phyloP scores from a whole-genome alignment of 2,888 invertebrate species.

The Drosophila pullipes region DNA sequence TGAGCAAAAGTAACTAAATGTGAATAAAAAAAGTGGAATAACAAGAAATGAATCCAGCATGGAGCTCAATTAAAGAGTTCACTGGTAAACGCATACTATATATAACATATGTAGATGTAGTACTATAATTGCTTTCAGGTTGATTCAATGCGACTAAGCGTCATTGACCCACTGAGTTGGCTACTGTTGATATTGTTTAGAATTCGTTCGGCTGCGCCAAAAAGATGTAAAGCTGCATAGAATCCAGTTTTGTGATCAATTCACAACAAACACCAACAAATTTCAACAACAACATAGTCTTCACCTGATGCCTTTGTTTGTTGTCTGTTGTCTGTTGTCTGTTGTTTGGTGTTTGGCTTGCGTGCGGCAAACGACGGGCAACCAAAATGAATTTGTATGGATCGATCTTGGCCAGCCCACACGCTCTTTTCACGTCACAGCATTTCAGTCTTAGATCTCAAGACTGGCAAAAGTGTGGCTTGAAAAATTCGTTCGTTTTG shows the following conservation, averaged over 20 bases:
- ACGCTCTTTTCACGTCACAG: slow-evolving; percentile 53
- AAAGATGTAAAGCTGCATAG: slow-evolving; percentile 7
- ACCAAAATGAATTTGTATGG: slow-evolving; percentile 34
- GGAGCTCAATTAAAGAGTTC: not conserved
- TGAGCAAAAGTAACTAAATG: not conserved
- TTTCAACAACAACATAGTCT: slow-evolving; percentile 23
- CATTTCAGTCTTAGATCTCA: slow-evolving; percentile 10
- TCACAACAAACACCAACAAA: slow-evolving; percentile 15
- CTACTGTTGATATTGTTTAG: slow-evolving; percentile 10
- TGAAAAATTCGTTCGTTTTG: slow-evolving; percentile 25
- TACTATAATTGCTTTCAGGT: not conserved
- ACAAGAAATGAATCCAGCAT: not conserved
- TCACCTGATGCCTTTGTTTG: slow-evolving; percentile 19
- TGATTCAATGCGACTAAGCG: not conserved
- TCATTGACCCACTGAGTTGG: slow-evolving; percentile 11
- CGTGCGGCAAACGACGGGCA: slow-evolving; percentile 6
- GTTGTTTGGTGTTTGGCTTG: not conserved
- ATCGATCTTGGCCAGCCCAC: slow-evolving; percentile 55
- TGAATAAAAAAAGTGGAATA: not conserved
- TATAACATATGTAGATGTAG: not conserved
- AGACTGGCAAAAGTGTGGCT: slow-evolving; percentile 52
- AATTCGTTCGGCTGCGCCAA: not conserved
- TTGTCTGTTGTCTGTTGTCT: slow-evolving; percentile 11
- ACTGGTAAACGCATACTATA: not conserved
- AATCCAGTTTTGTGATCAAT: slow-evolving; percentile 43